Evolutionary conservation across 2,113 vertebrate genomes (phyloP).

Genomic region (Nibea coibor): DNA sequence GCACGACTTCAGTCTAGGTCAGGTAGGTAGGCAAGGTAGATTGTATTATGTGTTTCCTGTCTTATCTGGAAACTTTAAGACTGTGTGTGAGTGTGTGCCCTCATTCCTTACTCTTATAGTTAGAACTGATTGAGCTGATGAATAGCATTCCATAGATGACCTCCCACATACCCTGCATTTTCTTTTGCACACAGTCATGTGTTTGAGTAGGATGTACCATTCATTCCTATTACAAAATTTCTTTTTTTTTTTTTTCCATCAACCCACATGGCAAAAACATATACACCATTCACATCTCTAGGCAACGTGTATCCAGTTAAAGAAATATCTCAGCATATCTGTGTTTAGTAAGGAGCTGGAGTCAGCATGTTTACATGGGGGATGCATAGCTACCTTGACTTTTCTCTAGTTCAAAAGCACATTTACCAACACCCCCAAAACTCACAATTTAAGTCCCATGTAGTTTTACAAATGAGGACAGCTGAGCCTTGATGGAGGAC

Average conservation of each 20-base stretch:
- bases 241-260: neutral
- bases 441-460: neutral
- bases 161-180: constrained; percentile 3
- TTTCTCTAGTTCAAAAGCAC: neutral
- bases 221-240: neutral
- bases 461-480: too few relatives aligned
- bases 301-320: neutral
- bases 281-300: neutral
- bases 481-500: neutral
- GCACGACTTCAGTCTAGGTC: neutral
- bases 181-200: neutral
- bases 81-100: neutral
- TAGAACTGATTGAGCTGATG: neutral
- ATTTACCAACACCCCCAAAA: neutral
- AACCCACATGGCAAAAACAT: neutral
- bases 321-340: neutral
- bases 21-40: neutral
- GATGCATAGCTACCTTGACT: neutral
- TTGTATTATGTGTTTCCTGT: neutral
- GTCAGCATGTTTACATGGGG: neutral
- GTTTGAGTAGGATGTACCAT: neutral
- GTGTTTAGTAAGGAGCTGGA: neutral
- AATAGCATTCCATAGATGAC: neutral
- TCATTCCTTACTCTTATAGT: constrained; percentile 20
- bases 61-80: neutral